Evolutionary conservation across 2,888 invertebrate genomes (phyloP).

Genomic region (Cenopis cana): DNA sequence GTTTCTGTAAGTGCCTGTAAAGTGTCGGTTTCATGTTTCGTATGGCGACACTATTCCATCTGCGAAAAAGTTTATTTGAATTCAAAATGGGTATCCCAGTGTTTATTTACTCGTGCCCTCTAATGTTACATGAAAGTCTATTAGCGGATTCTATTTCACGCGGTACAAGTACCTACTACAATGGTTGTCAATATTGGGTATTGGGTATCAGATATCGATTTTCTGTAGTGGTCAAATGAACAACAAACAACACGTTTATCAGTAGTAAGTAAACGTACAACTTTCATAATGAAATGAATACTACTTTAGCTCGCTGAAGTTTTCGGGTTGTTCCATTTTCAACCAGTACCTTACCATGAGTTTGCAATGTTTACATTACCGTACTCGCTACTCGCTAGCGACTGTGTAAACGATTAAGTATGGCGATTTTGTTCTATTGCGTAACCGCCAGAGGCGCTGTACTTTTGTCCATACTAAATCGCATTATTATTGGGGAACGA

Average conservation of each 20-base stretch:
- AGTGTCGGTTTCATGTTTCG: neutral
- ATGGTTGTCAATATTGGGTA: too few species aligned
- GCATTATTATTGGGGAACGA: too few species aligned
- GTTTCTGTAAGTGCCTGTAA: neutral
- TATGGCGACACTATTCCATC: neutral
- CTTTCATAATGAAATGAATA: conserved; percentile 39
- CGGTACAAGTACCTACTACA: too few species aligned
- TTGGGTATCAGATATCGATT: too few species aligned
- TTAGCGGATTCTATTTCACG: neutral
- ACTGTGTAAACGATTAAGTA: too few species aligned
- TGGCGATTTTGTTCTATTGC: too few species aligned
- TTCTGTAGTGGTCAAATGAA: neutral
- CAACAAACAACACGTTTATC: conserved; percentile 10
- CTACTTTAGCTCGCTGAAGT: conserved; percentile 25
- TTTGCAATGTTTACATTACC: neutral
- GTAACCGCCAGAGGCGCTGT: too few species aligned
- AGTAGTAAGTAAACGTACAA: conserved; percentile 30
- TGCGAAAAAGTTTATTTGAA: neutral
- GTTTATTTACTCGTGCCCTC: neutral
- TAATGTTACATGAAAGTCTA: neutral
- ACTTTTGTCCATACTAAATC: too few species aligned
- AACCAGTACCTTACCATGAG: neutral
- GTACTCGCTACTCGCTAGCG: too few species aligned
- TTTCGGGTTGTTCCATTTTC: conserved; percentile 8
- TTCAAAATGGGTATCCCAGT: neutral